A percentile compares a stretch with the other conserved stretches of the same genome.
These are phyloP conservation scores for Mus spicilegus DNA, from an alignment of 2,113 vertebrate species.

Conservation along the genomic window DNA sequence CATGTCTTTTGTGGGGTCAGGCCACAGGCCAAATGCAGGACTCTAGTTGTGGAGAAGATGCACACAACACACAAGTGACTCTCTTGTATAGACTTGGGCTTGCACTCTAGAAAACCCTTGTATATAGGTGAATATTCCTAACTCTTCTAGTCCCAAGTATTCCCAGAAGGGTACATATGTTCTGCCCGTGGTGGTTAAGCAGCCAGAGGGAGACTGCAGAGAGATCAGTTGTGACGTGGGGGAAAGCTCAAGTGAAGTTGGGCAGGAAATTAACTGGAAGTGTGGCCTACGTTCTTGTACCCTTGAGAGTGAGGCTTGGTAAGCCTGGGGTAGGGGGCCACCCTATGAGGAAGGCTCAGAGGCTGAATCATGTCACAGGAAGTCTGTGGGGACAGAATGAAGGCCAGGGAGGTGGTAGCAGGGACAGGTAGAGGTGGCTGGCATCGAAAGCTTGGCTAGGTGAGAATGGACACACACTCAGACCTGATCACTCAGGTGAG, in stretches of 20 bases:
- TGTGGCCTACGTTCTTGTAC: fast-evolving
- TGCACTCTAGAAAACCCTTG: not conserved
- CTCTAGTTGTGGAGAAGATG: fast-evolving
- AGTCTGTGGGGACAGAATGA: not conserved
- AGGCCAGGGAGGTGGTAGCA: not conserved
- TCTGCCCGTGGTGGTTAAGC: not conserved
- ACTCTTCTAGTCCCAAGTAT: not conserved
- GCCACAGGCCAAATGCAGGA: not conserved
- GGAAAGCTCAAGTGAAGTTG: not conserved
- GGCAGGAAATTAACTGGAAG: not conserved
- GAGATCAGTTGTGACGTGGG: not conserved
- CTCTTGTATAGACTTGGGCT: too few relatives aligned
- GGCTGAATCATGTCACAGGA: not conserved
- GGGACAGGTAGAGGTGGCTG: not conserved
- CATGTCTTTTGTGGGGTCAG: not conserved
- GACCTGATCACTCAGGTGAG: not conserved
- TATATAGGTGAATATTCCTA: not conserved
- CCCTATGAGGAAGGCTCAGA: not conserved
- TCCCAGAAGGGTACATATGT: not conserved
- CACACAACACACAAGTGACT: fast-evolving
- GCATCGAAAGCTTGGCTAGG: not conserved
- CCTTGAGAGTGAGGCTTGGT: not conserved
- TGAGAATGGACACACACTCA: not conserved
- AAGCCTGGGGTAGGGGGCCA: fast-evolving
- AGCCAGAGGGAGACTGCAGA: not conserved